These are phyloP conservation scores for Petroica traversi DNA, from an alignment of 2,113 vertebrate species.

Conservation along the genomic window DNA sequence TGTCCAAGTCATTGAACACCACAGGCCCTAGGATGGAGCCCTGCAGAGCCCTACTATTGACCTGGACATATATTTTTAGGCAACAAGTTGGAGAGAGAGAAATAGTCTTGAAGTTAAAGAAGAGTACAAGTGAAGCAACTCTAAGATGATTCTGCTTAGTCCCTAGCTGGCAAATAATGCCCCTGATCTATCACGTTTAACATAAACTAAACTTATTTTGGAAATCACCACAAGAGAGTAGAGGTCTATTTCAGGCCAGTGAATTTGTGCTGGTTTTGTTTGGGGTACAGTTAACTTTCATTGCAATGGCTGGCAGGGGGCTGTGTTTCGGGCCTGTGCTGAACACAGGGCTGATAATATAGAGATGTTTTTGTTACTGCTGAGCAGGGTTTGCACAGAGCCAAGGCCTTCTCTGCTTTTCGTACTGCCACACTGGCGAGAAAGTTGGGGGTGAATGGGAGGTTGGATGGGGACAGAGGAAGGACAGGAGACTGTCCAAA, in stretches of 20 bases:
- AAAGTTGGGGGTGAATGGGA: not conserved
- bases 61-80: not conserved
- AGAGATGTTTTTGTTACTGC: not conserved
- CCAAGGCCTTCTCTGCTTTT: not conserved
- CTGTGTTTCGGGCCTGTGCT: not conserved
- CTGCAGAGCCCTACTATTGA: not conserved
- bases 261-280: not conserved
- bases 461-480: not conserved
- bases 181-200: not conserved
- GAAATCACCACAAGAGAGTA: not conserved
- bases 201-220: not conserved
- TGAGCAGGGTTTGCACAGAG: not conserved
- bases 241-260: not conserved
- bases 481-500: not conserved
- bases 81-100: not conserved
- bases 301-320: not conserved
- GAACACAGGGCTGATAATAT: not conserved
- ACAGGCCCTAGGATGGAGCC: fast-evolving
- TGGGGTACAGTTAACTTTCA: not conserved
- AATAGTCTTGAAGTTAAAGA: not conserved
- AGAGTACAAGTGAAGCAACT: not conserved
- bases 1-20: not conserved
- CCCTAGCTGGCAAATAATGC: not conserved
- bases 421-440: fast-evolving
- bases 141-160: not conserved